phyloP scores from a whole-genome alignment of 2,113 vertebrate species.

The Ceyx margarethae region DNA sequence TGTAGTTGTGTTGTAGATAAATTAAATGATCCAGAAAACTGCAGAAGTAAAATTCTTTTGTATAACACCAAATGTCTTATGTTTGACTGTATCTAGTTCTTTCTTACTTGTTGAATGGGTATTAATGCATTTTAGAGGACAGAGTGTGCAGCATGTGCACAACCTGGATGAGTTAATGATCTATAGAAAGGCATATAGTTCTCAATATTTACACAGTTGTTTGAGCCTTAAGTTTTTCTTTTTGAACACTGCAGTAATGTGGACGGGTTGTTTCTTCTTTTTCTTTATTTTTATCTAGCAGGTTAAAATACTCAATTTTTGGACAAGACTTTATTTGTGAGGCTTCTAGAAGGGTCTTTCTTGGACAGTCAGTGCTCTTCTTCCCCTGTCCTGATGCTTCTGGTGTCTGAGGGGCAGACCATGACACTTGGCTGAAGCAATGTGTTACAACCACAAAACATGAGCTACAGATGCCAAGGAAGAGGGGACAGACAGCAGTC shows the following conservation, averaged over 20 bases:
- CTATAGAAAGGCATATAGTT: not conserved
- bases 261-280: not conserved
- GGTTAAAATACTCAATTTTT: not conserved
- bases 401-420: not conserved
- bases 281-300: not conserved
- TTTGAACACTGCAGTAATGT: not conserved
- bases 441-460: not conserved
- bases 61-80: not conserved
- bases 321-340: not conserved
- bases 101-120: not conserved
- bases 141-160: not conserved
- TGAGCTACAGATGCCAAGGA: not conserved
- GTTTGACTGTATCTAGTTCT: not conserved
- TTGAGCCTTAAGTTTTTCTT: not conserved
- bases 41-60: not conserved
- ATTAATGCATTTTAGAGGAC: not conserved
- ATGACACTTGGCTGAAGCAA: not conserved
- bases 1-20: not conserved
- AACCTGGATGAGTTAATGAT: not conserved
- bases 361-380: not conserved
- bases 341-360: not conserved
- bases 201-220: not conserved
- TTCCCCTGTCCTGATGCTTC: not conserved
- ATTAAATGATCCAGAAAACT: not conserved
- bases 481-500: not conserved